Evolutionary conservation across 1,140 invertebrate genomes (phyloP).

Genomic region (Apis dorsata): DNA sequence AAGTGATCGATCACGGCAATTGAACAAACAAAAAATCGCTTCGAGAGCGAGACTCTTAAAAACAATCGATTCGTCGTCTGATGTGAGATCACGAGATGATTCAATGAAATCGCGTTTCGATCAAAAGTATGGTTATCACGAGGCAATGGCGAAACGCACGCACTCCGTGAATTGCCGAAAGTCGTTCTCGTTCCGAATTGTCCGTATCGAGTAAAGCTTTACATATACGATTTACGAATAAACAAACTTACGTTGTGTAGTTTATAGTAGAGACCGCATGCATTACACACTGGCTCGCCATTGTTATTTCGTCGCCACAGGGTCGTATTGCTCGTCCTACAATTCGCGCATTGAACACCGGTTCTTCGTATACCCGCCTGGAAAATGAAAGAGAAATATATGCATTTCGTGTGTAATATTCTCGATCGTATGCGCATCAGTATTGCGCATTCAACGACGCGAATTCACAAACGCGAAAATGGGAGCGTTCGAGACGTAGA

Average conservation of each 20-base stretch:
- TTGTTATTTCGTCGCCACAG: conserved; percentile 93
- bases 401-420: too few species aligned
- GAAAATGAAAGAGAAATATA: conserved; percentile 56
- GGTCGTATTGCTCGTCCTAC: conserved; percentile 90
- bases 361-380: conserved; percentile 86
- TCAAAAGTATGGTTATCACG: background rate
- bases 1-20: background rate
- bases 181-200: too few species aligned
- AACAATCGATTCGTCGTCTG: background rate
- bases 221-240: too few species aligned
- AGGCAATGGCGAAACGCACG: background rate
- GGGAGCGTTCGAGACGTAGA: conserved; percentile 69
- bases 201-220: too few species aligned
- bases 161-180: background rate
- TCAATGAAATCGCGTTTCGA: background rate
- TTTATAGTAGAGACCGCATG: conserved; percentile 94
- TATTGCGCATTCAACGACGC: conserved; percentile 42
- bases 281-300: conserved; percentile 95
- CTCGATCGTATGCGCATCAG: background rate
- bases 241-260: conserved; percentile 88
- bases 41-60: background rate
- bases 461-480: conserved; percentile 67
- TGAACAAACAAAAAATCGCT: conserved; percentile 21
- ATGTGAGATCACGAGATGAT: background rate
- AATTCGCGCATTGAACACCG: conserved; percentile 93